Conservation (phyloP, 2,797 vertebrate genomes). For the Cyclopterus lumpus region DNA sequence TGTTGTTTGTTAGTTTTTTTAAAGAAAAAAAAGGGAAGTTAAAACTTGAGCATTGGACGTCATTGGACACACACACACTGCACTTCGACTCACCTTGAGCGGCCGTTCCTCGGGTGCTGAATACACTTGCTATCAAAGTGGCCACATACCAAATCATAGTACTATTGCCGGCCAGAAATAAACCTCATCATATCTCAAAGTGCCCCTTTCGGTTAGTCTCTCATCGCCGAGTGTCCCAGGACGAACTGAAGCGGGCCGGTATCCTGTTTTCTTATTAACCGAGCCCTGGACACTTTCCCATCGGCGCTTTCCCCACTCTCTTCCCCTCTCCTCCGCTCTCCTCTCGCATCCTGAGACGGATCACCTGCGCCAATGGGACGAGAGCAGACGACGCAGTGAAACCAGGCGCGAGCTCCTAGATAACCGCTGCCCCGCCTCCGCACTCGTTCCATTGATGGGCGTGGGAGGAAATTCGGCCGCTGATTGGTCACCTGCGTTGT, state of each 20-base stretch:
- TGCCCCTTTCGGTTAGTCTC: conserved; percentile 81
- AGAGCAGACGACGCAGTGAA: conserved; percentile 83
- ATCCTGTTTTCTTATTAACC: conserved; percentile 79
- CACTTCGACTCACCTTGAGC: conserved; percentile 99
- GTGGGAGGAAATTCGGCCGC: conserved; percentile 22
- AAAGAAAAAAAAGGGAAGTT: accelerated
- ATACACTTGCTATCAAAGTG: conserved; percentile 99
- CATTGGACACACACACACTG: conserved; percentile 50
- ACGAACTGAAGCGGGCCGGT: conserved; percentile 75
- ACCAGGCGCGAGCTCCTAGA: conserved; percentile 83
- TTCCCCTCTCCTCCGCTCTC: conserved; percentile 76
- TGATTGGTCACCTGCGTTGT: conserved; percentile 82
- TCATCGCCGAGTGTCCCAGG: conserved; percentile 75
- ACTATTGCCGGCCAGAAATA: conserved; percentile 91
- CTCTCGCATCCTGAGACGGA: conserved; percentile 80
- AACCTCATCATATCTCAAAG: conserved; percentile 92
- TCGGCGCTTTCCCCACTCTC: conserved; percentile 81
- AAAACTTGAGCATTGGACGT: conserved; percentile 55
- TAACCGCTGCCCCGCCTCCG: conserved; percentile 70
- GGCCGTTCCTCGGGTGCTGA: conserved; percentile 94
- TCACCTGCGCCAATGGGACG: conserved; percentile 89
- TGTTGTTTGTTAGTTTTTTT: too few species aligned
- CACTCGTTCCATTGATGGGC: conserved; percentile 64
- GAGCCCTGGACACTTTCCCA: conserved; percentile 85
- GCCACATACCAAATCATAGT: conserved; percentile 99